Conservation (phyloP, 92 coral and sea anemone species). For the Epizoanthus rinbou region DNA sequence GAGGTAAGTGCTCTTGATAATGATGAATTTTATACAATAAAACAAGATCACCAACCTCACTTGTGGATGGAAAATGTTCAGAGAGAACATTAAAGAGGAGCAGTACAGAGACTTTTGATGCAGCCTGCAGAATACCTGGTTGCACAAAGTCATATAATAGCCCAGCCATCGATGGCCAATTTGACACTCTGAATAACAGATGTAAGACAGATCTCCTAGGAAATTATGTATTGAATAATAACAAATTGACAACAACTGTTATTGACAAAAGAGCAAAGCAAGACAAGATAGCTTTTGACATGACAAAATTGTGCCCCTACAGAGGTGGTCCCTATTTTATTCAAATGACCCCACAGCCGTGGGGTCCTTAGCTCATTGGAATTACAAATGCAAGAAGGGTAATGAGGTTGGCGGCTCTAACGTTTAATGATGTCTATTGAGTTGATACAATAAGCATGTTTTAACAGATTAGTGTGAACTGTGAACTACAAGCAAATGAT, state of each 20-base stretch:
- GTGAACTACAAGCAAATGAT: no score
- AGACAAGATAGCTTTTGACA: conserved; percentile 15
- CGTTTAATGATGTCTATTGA: no score
- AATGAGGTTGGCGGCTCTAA: no score
- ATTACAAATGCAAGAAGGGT: no score
- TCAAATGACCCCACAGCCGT: no score
- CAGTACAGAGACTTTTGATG: conserved; percentile 41
- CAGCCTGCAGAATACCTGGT: conserved; percentile 56
- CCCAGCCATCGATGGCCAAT: conserved; percentile 63
- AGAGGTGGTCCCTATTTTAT: no score
- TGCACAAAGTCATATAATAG: conserved; percentile 49
- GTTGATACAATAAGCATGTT: no score
- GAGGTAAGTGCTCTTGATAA: no score
- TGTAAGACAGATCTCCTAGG: conserved; percentile 65
- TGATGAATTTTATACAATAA: no score
- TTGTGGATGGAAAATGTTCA: conserved; percentile 4
- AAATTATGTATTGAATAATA: conserved; percentile 59
- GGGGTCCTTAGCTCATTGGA: no score
- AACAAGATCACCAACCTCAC: conserved; percentile 41
- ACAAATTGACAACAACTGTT: conserved; percentile 53
- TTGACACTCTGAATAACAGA: conserved; percentile 55
- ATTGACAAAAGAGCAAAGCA: conserved; percentile 44
- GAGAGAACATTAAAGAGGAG: conserved; percentile 40
- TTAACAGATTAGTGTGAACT: no score
- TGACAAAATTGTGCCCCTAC: no score